Conservation (phyloP, 2,888 invertebrate genomes). For the Neoaliturus tenellus region DNA sequence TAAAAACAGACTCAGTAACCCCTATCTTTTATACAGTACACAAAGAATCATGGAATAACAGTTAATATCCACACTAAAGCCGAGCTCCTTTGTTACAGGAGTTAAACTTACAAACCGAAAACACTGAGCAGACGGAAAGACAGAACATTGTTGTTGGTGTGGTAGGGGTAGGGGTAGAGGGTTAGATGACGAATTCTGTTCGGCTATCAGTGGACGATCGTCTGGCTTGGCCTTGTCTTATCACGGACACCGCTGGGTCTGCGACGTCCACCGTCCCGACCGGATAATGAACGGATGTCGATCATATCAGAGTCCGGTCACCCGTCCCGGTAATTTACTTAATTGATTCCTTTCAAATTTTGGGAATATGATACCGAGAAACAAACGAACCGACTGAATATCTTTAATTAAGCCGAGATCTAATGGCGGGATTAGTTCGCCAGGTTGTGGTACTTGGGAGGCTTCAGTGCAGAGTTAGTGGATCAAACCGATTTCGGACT, state of each 20-base stretch:
- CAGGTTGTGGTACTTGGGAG: no score
- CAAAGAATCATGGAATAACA: no score
- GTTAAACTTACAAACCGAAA: no score
- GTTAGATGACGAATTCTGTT: conserved; percentile 17
- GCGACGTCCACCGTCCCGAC: neutral
- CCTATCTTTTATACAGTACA: no score
- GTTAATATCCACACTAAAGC: no score
- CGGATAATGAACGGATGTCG: conserved; percentile 13
- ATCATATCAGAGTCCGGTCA: neutral
- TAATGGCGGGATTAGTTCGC: no score
- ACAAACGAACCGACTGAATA: neutral
- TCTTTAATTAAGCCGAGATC: no score
- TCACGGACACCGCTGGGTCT: conserved; percentile 35
- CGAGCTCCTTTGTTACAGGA: no score
- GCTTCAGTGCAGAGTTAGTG: no score
- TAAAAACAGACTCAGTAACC: no score
- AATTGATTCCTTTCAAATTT: conserved; percentile 20
- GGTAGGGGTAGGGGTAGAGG: neutral
- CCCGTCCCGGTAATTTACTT: conserved; percentile 14
- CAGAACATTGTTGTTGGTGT: neutral
- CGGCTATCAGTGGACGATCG: conserved; percentile 33
- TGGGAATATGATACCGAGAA: neutral
- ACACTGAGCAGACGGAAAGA: neutral
- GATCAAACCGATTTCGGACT: no score
- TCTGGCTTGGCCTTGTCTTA: conserved; percentile 25